Conservation (phyloP, 2,113 vertebrate species). For the Corythoichthys haematopterus region DNA sequence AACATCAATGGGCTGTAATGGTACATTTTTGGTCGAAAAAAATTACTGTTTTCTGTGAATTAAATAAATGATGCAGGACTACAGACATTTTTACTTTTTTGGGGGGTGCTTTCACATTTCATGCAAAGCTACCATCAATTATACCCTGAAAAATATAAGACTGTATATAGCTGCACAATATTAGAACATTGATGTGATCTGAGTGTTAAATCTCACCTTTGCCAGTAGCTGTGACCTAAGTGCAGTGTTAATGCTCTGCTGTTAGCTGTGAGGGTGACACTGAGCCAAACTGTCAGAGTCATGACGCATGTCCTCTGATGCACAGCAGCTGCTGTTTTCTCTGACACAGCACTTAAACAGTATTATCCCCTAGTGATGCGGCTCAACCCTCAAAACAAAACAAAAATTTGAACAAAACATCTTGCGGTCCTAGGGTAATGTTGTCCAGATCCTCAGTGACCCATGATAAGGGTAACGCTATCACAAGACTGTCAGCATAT, state of each 20-base stretch:
- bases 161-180: too few relatives aligned
- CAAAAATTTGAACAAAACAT: slow-evolving; percentile 48
- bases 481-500: slow-evolving; percentile 53
- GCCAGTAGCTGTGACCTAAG: not conserved
- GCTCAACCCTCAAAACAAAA: slow-evolving; percentile 50
- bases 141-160: too few relatives aligned
- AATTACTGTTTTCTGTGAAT: too few relatives aligned
- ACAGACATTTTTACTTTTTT: too few relatives aligned
- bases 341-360: slow-evolving; percentile 45
- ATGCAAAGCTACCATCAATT: too few relatives aligned
- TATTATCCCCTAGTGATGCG: slow-evolving; percentile 54
- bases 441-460: slow-evolving; percentile 44
- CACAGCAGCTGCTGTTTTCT: slow-evolving; percentile 60
- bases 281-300: slow-evolving; percentile 52
- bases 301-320: slow-evolving; percentile 49
- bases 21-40: too few relatives aligned
- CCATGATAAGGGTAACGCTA: slow-evolving; percentile 48
- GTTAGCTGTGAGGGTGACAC: slow-evolving; percentile 32
- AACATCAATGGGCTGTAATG: too few relatives aligned
- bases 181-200: too few relatives aligned
- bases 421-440: slow-evolving; percentile 42
- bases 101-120: too few relatives aligned
- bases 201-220: not conserved
- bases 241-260: not conserved
- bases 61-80: too few relatives aligned